Evolutionary conservation across 2,797 vertebrate genomes (phyloP), one percentile per base, ranked within the genome.

Genomic region (Coluber constrictor): DNA sequence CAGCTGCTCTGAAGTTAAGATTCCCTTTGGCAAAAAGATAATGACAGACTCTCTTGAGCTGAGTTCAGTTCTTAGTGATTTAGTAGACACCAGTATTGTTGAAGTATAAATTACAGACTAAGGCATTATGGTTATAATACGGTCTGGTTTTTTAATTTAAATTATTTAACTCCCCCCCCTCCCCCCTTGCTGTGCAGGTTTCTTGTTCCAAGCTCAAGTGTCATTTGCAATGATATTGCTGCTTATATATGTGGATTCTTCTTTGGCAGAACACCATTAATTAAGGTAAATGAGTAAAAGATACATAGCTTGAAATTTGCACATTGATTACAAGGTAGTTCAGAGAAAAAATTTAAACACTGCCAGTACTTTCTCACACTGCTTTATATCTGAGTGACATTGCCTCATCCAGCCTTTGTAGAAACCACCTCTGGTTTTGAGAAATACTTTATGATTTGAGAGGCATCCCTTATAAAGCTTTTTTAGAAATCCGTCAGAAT

Each of bases 161-260:
- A 89, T 93, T 89, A 2, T 90, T 90, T 94, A 92, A 94, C 70
- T 66, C 20, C 93, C 90, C 88, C 60, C 96, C 61, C 20, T 93
- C 89, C 88, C 60, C 96, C 63, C 37, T 95, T 59, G 95, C 97
- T 96, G 32, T 89, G 63, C 97, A 99, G 99, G 99, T 99, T 99
- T 96, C 98, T 99, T 87, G 98, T 99, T 96, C 99, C 99, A 59
- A 99, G 99, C 96, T 99, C 98, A 93, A 99, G 98, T 90, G 99
- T 99, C 91, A 99, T 99, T 97, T 99, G 99, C 96, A 99, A 99
- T 92, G 99, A 99, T 97, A 99, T 99, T 94, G 98, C 98, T 5
- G 99, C 99, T 93, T 99, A 99, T 95, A 96, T 99, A 96, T 99
- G 99, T 96, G 99, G 99, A 89, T 99, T 99, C 97, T 99, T 99